A percentile compares a stretch with the other conserved stretches of the same genome.
Conservation (phyloP, 2,888 invertebrate species). For the Philaethria dido region DNA sequence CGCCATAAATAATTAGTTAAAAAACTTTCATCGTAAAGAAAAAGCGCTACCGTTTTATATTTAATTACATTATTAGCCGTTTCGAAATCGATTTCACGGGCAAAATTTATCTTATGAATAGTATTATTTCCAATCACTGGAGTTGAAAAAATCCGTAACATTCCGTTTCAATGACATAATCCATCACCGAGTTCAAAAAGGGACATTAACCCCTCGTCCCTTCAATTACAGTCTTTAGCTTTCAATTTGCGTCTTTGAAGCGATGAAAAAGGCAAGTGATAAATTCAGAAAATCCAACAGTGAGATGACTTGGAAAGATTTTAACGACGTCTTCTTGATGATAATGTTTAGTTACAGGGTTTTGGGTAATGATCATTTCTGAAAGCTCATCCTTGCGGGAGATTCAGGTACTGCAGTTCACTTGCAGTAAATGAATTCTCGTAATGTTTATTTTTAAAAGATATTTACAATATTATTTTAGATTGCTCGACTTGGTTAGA, state of each 20-base stretch:
- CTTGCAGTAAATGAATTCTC: too few relatives aligned
- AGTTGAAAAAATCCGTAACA: conserved; percentile 58
- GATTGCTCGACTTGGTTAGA: too few relatives aligned
- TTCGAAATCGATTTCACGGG: conserved; percentile 14
- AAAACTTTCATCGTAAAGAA: not conserved
- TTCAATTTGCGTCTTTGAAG: conserved; percentile 79
- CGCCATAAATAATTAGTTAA: not conserved
- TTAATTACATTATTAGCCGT: not conserved
- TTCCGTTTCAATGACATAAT: conserved; percentile 71
- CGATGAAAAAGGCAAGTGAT: conserved; percentile 66
- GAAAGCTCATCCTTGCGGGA: not conserved
- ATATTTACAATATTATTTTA: too few relatives aligned
- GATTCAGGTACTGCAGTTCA: not conserved
- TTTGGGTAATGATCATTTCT: not conserved
- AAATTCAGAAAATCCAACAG: conserved; percentile 50
- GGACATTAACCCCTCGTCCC: conserved; percentile 76
- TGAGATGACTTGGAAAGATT: conserved; percentile 44
- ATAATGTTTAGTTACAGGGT: conserved; percentile 32
- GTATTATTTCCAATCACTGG: conserved; percentile 40
- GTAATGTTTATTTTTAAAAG: too few relatives aligned
- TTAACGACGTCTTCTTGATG: conserved; percentile 33
- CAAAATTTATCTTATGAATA: conserved; percentile 23
- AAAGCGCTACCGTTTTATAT: not conserved
- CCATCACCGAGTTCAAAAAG: conserved; percentile 72
- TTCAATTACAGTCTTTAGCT: conserved; percentile 81